Percentiles rank a stretch among this genome's conserved stretches.
Evolutionary conservation across 2,888 invertebrate species (phyloP).

Genomic region (Caenorhabditis imperialis): DNA sequence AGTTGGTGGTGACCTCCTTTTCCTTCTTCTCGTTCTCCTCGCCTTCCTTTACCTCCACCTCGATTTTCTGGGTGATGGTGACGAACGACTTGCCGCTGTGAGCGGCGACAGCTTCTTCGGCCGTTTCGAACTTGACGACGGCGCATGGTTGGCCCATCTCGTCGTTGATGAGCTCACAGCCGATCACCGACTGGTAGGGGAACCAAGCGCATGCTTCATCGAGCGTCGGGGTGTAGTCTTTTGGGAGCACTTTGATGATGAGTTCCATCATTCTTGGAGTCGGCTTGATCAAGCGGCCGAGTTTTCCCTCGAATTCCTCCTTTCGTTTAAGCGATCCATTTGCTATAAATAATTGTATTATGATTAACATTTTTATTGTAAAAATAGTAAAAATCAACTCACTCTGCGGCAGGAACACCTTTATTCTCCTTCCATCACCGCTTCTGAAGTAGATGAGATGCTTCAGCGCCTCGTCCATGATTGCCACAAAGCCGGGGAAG

Average conservation of each 20-base stretch:
- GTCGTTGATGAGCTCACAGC: slow-evolving; percentile 43
- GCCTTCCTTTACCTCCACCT: slow-evolving; percentile 7
- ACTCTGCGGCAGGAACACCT: slow-evolving; percentile 65
- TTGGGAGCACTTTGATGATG: slow-evolving; percentile 54
- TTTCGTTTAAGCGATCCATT: slow-evolving; percentile 55
- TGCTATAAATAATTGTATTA: too few relatives aligned
- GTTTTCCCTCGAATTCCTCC: slow-evolving; percentile 59
- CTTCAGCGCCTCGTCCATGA: slow-evolving; percentile 58
- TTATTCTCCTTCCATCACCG: slow-evolving; percentile 56
- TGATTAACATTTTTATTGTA: too few relatives aligned
- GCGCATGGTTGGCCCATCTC: slow-evolving; percentile 54
- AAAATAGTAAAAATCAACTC: too few relatives aligned
- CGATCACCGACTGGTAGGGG: slow-evolving; percentile 46
- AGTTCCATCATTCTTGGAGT: slow-evolving; percentile 56
- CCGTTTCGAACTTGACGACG: slow-evolving; percentile 58
- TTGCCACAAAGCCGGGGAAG: slow-evolving; percentile 46
- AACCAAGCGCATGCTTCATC: slow-evolving; percentile 59
- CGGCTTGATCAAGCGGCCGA: slow-evolving; percentile 59
- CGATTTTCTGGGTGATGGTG: slow-evolving; percentile 7
- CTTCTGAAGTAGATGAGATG: slow-evolving; percentile 63
- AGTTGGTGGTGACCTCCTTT: slow-evolving; percentile 19
- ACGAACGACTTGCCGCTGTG: slow-evolving; percentile 54
- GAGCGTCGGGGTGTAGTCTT: slow-evolving; percentile 42
- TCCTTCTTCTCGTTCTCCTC: slow-evolving; percentile 29
- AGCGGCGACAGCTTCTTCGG: slow-evolving; percentile 57